Conservation (phyloP, 1,140 invertebrate species). For the Temnothorax curvispinosus region DNA sequence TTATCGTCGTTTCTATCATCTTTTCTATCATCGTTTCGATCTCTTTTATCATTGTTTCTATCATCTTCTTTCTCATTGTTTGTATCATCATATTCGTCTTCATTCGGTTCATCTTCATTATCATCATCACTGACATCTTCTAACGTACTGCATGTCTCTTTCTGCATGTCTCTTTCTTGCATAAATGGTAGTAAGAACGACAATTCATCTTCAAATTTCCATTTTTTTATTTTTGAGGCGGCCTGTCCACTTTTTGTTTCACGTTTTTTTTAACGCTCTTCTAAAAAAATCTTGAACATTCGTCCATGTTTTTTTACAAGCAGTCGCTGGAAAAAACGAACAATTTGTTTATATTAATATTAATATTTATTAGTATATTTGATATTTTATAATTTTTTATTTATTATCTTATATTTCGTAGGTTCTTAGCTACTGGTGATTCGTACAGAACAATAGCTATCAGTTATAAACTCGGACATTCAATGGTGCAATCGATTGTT, state of each 20-base stretch:
- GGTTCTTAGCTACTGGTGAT: no score
- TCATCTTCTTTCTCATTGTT: no score
- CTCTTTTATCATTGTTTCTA: neutral
- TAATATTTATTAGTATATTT: no score
- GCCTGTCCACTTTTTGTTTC: neutral
- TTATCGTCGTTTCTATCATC: neutral
- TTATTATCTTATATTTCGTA: no score
- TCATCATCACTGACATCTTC: neutral
- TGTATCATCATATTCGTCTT: no score
- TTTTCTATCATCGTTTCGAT: neutral
- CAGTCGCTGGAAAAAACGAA: neutral
- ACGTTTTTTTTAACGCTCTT: neutral
- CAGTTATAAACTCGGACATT: conserved; percentile 56
- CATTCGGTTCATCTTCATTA: neutral
- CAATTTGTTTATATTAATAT: neutral
- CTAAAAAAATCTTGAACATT: neutral
- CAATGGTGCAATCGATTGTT: neutral
- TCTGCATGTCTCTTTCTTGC: neutral
- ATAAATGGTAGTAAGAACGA: neutral
- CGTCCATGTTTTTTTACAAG: neutral
- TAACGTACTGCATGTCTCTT: neutral
- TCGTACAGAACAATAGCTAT: no score
- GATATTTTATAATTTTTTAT: no score
- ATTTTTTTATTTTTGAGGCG: conserved; percentile 15
- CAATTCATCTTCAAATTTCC: neutral